Evolutionary conservation across 92 coral and sea anemone species (phyloP), one percentile per base, ranked within the genome.

Genomic region (Epizoanthus fatuus): DNA sequence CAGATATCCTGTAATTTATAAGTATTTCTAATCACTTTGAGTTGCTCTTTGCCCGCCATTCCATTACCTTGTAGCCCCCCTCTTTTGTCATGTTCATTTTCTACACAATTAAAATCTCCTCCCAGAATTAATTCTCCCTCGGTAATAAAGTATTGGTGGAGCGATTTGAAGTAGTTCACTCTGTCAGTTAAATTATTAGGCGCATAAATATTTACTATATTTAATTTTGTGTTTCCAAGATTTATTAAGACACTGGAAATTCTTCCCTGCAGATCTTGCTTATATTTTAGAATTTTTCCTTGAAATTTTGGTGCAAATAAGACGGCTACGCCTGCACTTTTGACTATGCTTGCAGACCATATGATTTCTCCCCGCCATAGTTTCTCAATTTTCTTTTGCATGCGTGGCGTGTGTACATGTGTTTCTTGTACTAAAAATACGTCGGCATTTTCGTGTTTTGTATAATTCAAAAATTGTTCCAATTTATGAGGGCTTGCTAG

Each of bases 51-150:
- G 14, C 74, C 88, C 7, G 78, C 7, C 1, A 40, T n/a, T 3
- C 74, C 88, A 7, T 45, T 12, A 4, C 0, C 6, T 7, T 3
- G 4, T 25, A 72, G 63, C 0, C 88, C 88, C 2, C 93, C 93
- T 7, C 59, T 22, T 51, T 90, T 81, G 40, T 86, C 88, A 7
- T 4, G 7, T 0, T 32, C 17, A 0, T 14, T 4, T 11, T 90
- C 91, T 3, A 72, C 9, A 42, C 88, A 90, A 54, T 86, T 86
- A 22, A 90, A 90, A 58, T 86, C 88, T 0, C 93, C 90, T 0
- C 66, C 90, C 0, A 81, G 7, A 7, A 86, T 29, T 1, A 81
- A 0, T 0, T 17, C 51, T 4, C 72, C 75, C 0, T 57, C 49
- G 0, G 91, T 79, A 3, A 81, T 13, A 0, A 86, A 76, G 51